Percentiles rank a stretch among this genome's conserved stretches.
Conservation (phyloP, 2,113 vertebrate genomes). For the Pseudois nayaur region DNA sequence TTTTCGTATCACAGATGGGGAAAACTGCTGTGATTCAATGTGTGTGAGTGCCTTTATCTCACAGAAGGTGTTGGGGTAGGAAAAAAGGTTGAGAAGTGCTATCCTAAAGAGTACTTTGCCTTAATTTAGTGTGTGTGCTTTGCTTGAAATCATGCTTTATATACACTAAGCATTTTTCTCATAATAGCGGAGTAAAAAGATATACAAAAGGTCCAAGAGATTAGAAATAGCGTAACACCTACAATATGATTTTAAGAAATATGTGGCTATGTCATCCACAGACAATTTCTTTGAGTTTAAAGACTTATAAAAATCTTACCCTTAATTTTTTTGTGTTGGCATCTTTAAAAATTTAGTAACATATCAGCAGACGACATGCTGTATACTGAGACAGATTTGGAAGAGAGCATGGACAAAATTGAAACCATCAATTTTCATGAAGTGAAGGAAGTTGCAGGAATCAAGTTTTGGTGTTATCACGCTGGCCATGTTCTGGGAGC, state of each 20-base stretch:
- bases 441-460: conserved; percentile 97
- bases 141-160: neutral
- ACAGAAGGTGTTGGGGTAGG: neutral
- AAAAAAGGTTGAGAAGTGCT: neutral
- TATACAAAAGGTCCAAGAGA: neutral
- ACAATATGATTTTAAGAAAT: neutral
- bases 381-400: conserved; percentile 96
- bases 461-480: conserved; percentile 99
- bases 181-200: neutral
- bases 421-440: conserved; percentile 99
- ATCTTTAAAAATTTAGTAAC: conserved; percentile 83
- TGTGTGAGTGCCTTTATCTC: neutral
- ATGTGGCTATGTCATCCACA: neutral
- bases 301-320: neutral
- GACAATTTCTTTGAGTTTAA: neutral
- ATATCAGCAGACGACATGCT: conserved; percentile 99
- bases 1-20: neutral
- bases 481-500: conserved; percentile 96
- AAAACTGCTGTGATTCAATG: neutral
- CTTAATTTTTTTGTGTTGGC: neutral
- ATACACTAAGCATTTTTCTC: neutral
- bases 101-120: neutral
- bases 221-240: neutral
- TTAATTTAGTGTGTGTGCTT: neutral
- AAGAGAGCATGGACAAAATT: conserved; percentile 99